phyloP scores from a whole-genome alignment of 1,140 invertebrate species.

The Conus ventricosus region DNA sequence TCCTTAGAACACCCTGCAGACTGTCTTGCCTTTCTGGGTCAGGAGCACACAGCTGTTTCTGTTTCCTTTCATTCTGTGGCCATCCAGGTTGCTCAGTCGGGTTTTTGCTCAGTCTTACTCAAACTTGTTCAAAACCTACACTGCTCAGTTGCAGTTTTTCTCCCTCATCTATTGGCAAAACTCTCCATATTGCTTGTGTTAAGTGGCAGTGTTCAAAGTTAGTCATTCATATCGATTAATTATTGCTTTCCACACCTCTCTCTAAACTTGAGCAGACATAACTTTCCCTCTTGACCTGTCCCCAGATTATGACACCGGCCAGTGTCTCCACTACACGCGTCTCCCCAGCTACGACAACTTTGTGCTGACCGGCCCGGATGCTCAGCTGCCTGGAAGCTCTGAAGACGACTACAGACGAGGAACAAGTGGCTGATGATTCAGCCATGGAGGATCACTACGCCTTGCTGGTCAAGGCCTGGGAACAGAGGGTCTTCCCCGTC shows the following conservation, averaged over 20 bases:
- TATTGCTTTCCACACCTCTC: neutral
- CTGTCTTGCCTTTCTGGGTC: too few relatives aligned
- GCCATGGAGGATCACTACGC: slow-evolving; percentile 72
- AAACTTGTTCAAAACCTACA: too few relatives aligned
- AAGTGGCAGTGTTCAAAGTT: too few relatives aligned
- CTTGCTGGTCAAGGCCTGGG: slow-evolving; percentile 75
- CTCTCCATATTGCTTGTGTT: too few relatives aligned
- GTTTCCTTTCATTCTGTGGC: too few relatives aligned
- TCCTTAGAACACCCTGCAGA: too few relatives aligned
- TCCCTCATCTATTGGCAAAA: too few relatives aligned
- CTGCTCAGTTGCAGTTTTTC: too few relatives aligned
- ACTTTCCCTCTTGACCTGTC: slow-evolving; percentile 22
- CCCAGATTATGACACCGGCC: slow-evolving; percentile 70
- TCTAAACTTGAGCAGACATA: neutral
- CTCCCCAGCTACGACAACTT: slow-evolving; percentile 68
- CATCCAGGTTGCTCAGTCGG: too few relatives aligned
- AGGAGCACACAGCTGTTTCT: too few relatives aligned
- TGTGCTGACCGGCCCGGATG: slow-evolving; percentile 62
- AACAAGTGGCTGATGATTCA: slow-evolving; percentile 63
- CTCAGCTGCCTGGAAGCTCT: slow-evolving; percentile 48
- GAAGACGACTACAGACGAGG: slow-evolving; percentile 71
- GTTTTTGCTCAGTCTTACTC: too few relatives aligned
- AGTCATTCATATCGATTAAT: too few relatives aligned
- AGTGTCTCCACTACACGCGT: slow-evolving; percentile 67
- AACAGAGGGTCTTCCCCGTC: slow-evolving; percentile 75